Base-by-base conservation (phyloP, 2,888 invertebrate genomes). In the Sinelater perroti region DNA sequence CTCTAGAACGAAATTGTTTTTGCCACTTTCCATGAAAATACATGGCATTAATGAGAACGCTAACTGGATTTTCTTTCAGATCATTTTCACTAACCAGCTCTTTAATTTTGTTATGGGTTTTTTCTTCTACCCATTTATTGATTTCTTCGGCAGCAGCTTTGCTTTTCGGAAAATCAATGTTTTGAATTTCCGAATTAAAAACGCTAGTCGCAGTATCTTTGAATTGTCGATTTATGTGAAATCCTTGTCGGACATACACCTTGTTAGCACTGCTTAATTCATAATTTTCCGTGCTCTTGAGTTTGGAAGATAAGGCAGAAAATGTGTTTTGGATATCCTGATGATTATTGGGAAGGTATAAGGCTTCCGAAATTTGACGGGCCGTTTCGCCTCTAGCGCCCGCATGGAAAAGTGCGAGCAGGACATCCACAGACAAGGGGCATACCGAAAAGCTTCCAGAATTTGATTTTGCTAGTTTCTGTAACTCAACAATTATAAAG, bases 101-200 rank as follows among this genome's bases (percentile, higher is more conserved):
- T 5, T 5, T 28, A 35, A 58, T 77, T 77, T 8, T n/a, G n/a
- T n/a, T n/a, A n/a, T n/a, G n/a, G n/a, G n/a, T n/a, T n/a, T n/a
- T n/a, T n/a, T n/a, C n/a, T n/a, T n/a, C n/a, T n/a, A n/a, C n/a
- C n/a, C n/a, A n/a, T n/a, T n/a, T n/a, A n/a, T n/a, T n/a, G n/a
- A 76, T 77, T 1, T 24, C 53, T 3, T 53, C 18, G 0, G 74
- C 70, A 0, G 76, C 67, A 38, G 3, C 33, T 10, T 10, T 8
- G 4, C 6, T 38, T 31, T 54, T 20, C 11, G 10, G 21, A 33
- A 71, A 73, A 49, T 75, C 66, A 1, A 76, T 47, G 47, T 66
- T 68, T 60, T 87, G 82, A 2, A 86, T 81, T 3, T 80, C 82
- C 1, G 89, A 84, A 44, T 82, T 77, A 71, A 90, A 92, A 28